Base-by-base conservation (phyloP, 1,140 invertebrate genomes). In the Sinella curviseta region DNA sequence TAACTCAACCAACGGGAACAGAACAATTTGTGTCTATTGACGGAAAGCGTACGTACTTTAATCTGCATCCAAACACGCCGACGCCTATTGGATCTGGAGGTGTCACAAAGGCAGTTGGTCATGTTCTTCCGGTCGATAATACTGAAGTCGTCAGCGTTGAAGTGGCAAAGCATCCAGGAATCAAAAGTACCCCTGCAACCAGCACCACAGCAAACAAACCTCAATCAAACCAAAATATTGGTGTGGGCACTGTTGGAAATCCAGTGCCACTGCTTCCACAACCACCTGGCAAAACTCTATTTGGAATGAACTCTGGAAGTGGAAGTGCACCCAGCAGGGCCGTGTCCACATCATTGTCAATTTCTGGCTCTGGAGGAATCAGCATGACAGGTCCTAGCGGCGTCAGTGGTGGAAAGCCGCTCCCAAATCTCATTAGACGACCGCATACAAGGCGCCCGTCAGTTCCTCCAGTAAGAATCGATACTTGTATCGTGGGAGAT, bases 401-500 rank as follows among this genome's bases (percentile, higher is more conserved):
- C 1, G 12, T 30, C 4, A 70, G 26, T 16, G 31, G 1, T 26
- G 36, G 17, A 73, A 82, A 81, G 70, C 77, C 77, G 26, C 81
- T 78, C 14, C 80, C 79, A 30, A 82, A 82, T 35, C 70, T 83
- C 24, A 78, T 82, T 12, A 67, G 83, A 28, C 74, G 83, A 28
- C 83, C 82, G n/a, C 20, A 78, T 14, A 80, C 78, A 0, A 30
- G 83, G 12, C 75, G 77, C 35, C 84, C 81, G 0, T 74, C 78
- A 12, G 54, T 82, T 39, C 81, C 82, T 17, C 79, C 82, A 3
- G 82, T 83, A 33, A 86, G 95, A 83, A 97, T 97, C 77, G 95
- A 97, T 86, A 97, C 95, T 14, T 97, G 95, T 84, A 97, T 97
- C 31, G 95, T 97, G 0, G 95, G 95, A 1, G 95, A 97, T 82